Evolutionary conservation across 2,888 invertebrate genomes (phyloP).

Genomic region (Amphimallon solstitiale): DNA sequence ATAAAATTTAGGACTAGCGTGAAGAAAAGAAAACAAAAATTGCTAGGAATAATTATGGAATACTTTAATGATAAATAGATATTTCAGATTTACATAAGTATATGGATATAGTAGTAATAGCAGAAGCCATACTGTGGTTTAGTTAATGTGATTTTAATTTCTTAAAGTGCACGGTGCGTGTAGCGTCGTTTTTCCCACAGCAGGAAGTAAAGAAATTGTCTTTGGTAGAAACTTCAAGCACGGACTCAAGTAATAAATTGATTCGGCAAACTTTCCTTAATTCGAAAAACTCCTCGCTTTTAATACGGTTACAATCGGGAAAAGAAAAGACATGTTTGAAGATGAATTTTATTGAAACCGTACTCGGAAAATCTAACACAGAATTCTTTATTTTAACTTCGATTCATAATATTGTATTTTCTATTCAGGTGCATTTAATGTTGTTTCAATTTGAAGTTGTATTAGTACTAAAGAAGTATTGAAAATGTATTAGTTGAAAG

Average conservation of each 20-base stretch:
- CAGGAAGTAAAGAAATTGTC: constrained; percentile 8
- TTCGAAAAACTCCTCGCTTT: constrained; percentile 23
- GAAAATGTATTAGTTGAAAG: constrained; percentile 3
- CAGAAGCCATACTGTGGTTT: neutral
- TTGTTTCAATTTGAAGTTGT: neutral
- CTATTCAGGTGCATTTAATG: neutral
- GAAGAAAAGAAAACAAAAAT: too few species aligned
- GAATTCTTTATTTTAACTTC: constrained; percentile 5
- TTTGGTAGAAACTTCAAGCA: constrained; percentile 13
- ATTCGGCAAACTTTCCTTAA: constrained; percentile 24
- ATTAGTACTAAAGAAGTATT: constrained; percentile 6
- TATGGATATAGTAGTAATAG: neutral
- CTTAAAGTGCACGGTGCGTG: constrained; percentile 7
- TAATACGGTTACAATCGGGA: constrained; percentile 18
- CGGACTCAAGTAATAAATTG: constrained; percentile 29
- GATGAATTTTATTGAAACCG: neutral
- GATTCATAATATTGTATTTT: constrained; percentile 7
- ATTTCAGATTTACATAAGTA: neutral
- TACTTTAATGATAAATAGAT: too few species aligned
- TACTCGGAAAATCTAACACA: neutral
- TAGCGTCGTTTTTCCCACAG: neutral
- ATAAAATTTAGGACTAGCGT: too few species aligned
- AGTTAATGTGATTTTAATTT: constrained; percentile 9
- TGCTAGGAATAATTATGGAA: too few species aligned
- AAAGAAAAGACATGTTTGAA: constrained; percentile 12